phyloP scores from a whole-genome alignment of 2,113 vertebrate species.

The Pogona vitticeps region DNA sequence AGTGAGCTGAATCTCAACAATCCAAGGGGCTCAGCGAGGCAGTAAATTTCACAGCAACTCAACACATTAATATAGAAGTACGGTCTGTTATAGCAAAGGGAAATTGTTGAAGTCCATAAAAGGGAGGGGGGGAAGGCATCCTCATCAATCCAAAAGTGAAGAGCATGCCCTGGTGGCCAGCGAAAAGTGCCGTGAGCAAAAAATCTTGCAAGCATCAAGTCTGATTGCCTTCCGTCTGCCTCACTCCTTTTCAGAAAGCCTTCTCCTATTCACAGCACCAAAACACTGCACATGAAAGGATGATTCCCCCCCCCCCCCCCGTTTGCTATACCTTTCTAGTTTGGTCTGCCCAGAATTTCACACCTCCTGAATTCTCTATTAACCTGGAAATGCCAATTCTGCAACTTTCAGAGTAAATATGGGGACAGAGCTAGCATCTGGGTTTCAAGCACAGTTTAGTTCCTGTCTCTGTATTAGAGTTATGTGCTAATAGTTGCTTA shows the following conservation, averaged over 20 bases:
- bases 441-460: too few species aligned
- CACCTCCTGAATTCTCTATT: too few species aligned
- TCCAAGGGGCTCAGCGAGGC: conserved; percentile 68
- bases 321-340: too few species aligned
- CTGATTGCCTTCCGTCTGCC: rapidly evolving
- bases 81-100: conserved; percentile 77
- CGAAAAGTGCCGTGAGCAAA: conserved; percentile 62
- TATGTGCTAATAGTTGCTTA: too few species aligned
- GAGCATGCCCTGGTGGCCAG: conserved; percentile 54
- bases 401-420: too few species aligned
- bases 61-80: conserved; percentile 80
- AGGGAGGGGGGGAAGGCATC: conserved; percentile 47
- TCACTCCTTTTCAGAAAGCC: background rate
- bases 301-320: too few species aligned
- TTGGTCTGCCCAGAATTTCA: too few species aligned
- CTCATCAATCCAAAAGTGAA: conserved; percentile 68
- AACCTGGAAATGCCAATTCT: too few species aligned
- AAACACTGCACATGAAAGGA: too few species aligned
- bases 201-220: background rate
- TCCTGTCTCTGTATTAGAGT: too few species aligned
- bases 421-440: too few species aligned
- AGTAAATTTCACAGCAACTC: conserved; percentile 75
- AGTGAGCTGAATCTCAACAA: conserved; percentile 36
- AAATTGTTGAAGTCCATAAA: conserved; percentile 74
- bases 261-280: background rate